phyloP scores from a whole-genome alignment of 2,113 vertebrate genomes.

The Abramis brama region DNA sequence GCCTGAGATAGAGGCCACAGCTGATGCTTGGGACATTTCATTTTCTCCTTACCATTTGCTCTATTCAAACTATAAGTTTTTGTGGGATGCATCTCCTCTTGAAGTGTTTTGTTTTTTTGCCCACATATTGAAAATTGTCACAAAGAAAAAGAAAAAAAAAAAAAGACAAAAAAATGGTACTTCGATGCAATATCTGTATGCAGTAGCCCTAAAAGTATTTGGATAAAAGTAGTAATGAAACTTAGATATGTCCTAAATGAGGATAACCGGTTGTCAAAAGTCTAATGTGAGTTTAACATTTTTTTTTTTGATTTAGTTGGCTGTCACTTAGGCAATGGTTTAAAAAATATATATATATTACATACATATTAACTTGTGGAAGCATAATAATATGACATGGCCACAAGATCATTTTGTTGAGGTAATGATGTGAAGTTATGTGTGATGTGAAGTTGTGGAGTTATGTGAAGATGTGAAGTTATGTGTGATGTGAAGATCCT shows the following conservation, averaged over 20 bases:
- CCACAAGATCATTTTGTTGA: background rate
- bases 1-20: constrained; percentile 24
- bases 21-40: constrained; percentile 41
- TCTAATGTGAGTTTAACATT: background rate
- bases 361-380: background rate
- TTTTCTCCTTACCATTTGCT: constrained; percentile 5
- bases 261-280: background rate
- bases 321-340: background rate
- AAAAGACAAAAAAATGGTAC: background rate
- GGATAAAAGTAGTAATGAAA: background rate
- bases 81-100: background rate
- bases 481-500: background rate
- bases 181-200: background rate
- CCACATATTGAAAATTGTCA: background rate
- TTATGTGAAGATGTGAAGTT: background rate
- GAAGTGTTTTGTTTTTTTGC: background rate
- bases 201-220: background rate
- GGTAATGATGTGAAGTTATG: too few species aligned
- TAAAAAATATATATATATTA: too few species aligned
- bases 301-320: background rate
- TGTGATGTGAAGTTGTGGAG: background rate
- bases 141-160: too few species aligned
- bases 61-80: background rate
- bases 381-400: background rate
- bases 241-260: too few species aligned